Evolutionary conservation across 2,113 vertebrate genomes (phyloP), one percentile per base, ranked within the genome.

Genomic region (Haemorhous mexicanus): DNA sequence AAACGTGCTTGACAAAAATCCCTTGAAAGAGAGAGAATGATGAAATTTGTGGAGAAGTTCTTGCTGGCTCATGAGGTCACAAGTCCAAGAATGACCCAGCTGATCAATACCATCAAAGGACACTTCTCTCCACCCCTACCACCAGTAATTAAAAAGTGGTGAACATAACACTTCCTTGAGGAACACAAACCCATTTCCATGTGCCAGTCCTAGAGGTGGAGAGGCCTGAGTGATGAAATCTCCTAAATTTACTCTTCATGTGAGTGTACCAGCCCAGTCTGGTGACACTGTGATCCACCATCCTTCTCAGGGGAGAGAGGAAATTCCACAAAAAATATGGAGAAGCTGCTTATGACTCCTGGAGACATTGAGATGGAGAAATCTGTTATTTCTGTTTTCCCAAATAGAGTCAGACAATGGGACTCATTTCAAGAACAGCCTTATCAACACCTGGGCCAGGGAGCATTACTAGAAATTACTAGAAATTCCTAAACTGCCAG

Each of bases 281-380:
- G 46, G 26, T 20, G 30, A 17, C 28, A 27, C 12, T 78, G 32
- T 33, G 33, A 74, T 46, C 28, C 22, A 74, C 39, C 44, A 74
- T 17, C 7, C 3, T 20, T 44, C n/a, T 16, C 16, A 50, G 17
- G 7, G 16, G 28, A 74, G 10, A 79, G 2, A 50, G 21, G 7
- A 74, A 26, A 75, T 61, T 61, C 26, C 83, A 85, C 22, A 44
- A 69, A 59, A 63, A 11, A 6, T n/a, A 7, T 6, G 21, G 26
- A 73, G 13, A 87, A 75, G 7, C 2, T 58, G 14, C 17, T 52
- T 79, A 32, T 18, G 28, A 23, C 16, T 55, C 22, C 37, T 77
- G 44, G 18, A 77, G 35, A 55, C 16, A 14, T 1, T 0, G 0
- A 3, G 11, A 63, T 41, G 44, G 15, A 76, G 6, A 67, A 21